Percentiles rank a stretch among this genome's conserved stretches.
Evolutionary conservation across 2,888 invertebrate genomes (phyloP).

Genomic region (Gastracanthus pulcherrimus): DNA sequence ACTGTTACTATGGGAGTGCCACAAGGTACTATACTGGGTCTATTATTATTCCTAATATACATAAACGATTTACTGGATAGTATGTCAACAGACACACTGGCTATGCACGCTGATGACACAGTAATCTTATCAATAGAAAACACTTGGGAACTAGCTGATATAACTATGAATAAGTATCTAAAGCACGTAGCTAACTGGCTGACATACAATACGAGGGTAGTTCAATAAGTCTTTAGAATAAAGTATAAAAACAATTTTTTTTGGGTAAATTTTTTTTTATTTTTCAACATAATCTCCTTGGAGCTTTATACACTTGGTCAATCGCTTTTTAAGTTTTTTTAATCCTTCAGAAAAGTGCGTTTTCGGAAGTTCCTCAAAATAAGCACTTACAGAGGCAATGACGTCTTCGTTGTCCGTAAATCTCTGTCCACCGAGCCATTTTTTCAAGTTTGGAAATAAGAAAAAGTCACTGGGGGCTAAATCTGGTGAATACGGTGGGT

Average conservation of each 20-base stretch:
- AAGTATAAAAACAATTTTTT: no score
- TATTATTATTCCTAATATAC: constrained; percentile 24
- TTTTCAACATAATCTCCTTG: no score
- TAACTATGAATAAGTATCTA: not conserved
- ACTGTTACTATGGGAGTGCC: constrained; percentile 9
- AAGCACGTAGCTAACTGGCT: constrained; percentile 15
- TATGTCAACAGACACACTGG: not conserved
- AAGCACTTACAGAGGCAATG: constrained; percentile 24
- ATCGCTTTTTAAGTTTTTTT: no score
- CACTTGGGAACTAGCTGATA: not conserved
- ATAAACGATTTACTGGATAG: constrained; percentile 20
- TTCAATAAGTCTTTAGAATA: no score
- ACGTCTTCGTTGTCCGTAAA: constrained; percentile 27
- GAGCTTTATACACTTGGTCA: no score
- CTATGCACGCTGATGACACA: constrained; percentile 40
- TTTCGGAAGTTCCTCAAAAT: constrained; percentile 4
- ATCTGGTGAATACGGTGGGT: no score
- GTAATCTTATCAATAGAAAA: not conserved
- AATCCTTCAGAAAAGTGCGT: no score
- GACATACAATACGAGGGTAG: no score
- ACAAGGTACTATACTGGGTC: constrained; percentile 43
- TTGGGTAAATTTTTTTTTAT: no score
- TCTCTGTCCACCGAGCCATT: no score
- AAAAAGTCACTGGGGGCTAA: no score
- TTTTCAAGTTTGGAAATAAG: no score